Evolutionary conservation across 2,797 vertebrate species (phyloP), one percentile per base, ranked within the genome.

Genomic region (Peromyscus nudipes): DNA sequence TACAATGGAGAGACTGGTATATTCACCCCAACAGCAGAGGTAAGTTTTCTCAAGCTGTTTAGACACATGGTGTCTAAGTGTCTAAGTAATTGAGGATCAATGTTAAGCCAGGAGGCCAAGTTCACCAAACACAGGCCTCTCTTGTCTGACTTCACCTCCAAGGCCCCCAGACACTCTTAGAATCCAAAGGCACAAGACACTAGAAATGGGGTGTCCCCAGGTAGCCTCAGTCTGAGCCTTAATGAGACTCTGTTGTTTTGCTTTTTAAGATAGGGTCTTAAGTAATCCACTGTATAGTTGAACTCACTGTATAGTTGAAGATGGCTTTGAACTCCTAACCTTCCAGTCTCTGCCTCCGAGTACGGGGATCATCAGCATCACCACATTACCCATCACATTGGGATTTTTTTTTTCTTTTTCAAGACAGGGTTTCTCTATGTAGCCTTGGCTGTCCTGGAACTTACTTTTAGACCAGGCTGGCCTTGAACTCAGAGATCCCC

Each of bases 141-240:
- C 37, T 43, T 95, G 29, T 73, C 82, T 89, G 52, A 71, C 93
- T 29, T 95, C 46, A 25, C 43, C n/a, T 73, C 77, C 73, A 46
- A 92, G 92, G 65, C 29, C 29, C 64, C 55, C 16, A 81, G n/a
- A 9, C 79, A 29, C 82, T 79, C 17, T 75, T 57, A 71, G 23
- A 34, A 79, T 86, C 34, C 8, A 43, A 0, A 4, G 40, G 12
- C 16, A 46, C 11, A 52, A 77, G 16, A 71, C 10, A 8, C 17
- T 60, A 25, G 21, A 86, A 93, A 65, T 25, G 14, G 92, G 89
- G 6, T 46, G 34, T 89, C 37, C 62, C 31, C 25, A 0, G 11
- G 60, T 13, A 81, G 76, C 64, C 57, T 29, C 29, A 23, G 27
- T 49, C n/a, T 40, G 62, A 86, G 9, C 55, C 31, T 95, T 87